Percentiles rank a stretch among this genome's conserved stretches.
Conservation (phyloP, 1,140 invertebrate genomes). For the Bombus haemorrhoidalis region DNA sequence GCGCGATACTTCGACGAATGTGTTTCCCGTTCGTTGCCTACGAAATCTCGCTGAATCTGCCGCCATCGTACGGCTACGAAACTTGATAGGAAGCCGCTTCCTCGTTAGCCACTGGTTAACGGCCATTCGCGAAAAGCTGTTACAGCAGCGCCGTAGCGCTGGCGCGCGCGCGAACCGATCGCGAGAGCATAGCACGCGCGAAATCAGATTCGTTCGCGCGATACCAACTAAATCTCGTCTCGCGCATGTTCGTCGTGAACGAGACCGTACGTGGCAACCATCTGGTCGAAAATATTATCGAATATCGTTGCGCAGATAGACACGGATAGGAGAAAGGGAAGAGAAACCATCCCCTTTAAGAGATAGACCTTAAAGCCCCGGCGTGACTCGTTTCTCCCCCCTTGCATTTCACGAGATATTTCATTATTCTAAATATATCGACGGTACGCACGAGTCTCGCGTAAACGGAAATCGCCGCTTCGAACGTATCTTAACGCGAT, state of each 20-base stretch:
- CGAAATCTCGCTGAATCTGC: neutral
- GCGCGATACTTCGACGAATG: neutral
- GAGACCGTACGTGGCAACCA: no score
- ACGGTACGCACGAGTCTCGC: neutral
- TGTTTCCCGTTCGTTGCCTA: no score
- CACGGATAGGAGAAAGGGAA: constrained; percentile 6
- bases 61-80: no score
- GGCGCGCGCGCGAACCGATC: neutral
- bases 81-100: neutral
- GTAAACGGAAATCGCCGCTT: constrained; percentile 27
- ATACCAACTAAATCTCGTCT: neutral
- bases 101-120: constrained; percentile 3
- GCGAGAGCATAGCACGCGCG: neutral
- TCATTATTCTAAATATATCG: constrained; percentile 55
- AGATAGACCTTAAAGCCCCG: constrained; percentile 68
- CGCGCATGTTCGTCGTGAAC: neutral
- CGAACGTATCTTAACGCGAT: constrained; percentile 14
- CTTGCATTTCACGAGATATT: constrained; percentile 41
- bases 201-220: constrained; percentile 8
- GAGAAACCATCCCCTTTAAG: constrained; percentile 67
- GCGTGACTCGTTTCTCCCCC: constrained; percentile 33
- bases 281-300: constrained; percentile 7
- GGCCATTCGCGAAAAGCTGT: neutral
- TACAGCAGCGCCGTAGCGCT: neutral
- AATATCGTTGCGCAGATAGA: neutral